Evolutionary conservation across 2,113 vertebrate species (phyloP).

Genomic region (Leptocoma aspasia): DNA sequence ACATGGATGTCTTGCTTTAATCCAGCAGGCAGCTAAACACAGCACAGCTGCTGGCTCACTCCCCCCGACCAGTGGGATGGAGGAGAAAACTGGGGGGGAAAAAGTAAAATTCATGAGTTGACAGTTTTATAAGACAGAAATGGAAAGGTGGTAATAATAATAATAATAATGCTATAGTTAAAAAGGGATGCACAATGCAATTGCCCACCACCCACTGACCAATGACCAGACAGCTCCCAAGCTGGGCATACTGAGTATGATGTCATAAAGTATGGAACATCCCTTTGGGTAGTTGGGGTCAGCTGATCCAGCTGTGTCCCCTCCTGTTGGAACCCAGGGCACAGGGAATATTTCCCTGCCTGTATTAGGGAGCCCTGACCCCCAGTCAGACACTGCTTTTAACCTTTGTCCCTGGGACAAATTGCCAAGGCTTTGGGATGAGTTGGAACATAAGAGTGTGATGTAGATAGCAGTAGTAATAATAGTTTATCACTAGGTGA

Average conservation of each 20-base stretch:
- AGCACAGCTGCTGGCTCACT: not conserved
- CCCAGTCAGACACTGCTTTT: too few species aligned
- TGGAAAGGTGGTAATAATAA: not conserved
- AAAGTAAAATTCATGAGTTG: not conserved
- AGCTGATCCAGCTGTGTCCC: not conserved
- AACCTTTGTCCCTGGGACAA: too few species aligned
- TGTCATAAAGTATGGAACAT: not conserved
- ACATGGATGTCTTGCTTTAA: rapidly evolving
- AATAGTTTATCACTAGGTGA: too few species aligned
- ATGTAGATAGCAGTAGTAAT: too few species aligned
- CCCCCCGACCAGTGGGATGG: not conserved
- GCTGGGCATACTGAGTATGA: not conserved
- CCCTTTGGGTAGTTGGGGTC: not conserved
- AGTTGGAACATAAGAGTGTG: too few species aligned
- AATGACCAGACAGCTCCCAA: not conserved
- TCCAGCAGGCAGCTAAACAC: not conserved
- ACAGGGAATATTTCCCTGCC: too few species aligned
- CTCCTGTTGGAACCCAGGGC: too few species aligned
- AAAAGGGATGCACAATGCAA: not conserved
- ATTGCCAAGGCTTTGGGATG: too few species aligned
- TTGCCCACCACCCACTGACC: not conserved
- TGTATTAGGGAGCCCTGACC: too few species aligned
- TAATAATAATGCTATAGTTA: not conserved
- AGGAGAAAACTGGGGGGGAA: not conserved
- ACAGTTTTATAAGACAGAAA: not conserved